Percentiles rank a stretch among this genome's conserved stretches.
These are phyloP conservation scores for Philhelius pedissequus DNA, from an alignment of 2,888 invertebrate species.

Conservation along the genomic window DNA sequence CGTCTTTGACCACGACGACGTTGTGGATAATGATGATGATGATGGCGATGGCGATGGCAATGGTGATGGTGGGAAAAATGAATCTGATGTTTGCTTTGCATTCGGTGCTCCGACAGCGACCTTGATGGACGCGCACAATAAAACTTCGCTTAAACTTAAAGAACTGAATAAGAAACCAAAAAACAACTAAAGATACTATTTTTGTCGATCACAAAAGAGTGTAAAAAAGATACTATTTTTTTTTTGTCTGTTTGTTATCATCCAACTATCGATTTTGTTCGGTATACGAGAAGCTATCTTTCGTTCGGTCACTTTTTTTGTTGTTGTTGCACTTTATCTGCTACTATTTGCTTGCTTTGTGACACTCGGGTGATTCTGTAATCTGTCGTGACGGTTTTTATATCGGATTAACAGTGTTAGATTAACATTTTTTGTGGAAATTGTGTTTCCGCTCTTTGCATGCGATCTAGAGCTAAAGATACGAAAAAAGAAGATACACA, in stretches of 20 bases:
- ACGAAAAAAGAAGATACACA: background rate
- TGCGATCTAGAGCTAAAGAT: slow-evolving; percentile 44
- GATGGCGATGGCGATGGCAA: slow-evolving; percentile 54
- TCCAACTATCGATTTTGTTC: background rate
- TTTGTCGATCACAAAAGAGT: background rate
- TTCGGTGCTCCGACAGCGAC: slow-evolving; percentile 79
- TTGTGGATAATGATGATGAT: slow-evolving; percentile 46
- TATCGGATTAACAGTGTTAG: slow-evolving; percentile 37
- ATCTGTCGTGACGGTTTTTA: slow-evolving; percentile 38
- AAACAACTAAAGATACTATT: background rate
- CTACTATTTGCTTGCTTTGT: background rate
- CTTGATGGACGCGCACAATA: slow-evolving; percentile 78
- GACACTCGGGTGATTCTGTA: slow-evolving; percentile 31
- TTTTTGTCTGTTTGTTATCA: background rate
- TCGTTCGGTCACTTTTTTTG: slow-evolving; percentile 17
- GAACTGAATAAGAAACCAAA: background rate
- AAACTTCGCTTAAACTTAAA: slow-evolving; percentile 58
- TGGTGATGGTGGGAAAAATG: slow-evolving; percentile 70
- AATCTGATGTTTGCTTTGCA: slow-evolving; percentile 71
- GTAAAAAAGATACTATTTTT: slow-evolving; percentile 28
- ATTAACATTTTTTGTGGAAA: slow-evolving; percentile 12
- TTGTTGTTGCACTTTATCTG: background rate
- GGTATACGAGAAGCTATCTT: no score
- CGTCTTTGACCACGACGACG: slow-evolving; percentile 55
- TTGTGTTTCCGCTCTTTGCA: slow-evolving; percentile 48